phyloP scores from a whole-genome alignment of 2,888 invertebrate species.

The Mesopsocus fuscifrons region DNA sequence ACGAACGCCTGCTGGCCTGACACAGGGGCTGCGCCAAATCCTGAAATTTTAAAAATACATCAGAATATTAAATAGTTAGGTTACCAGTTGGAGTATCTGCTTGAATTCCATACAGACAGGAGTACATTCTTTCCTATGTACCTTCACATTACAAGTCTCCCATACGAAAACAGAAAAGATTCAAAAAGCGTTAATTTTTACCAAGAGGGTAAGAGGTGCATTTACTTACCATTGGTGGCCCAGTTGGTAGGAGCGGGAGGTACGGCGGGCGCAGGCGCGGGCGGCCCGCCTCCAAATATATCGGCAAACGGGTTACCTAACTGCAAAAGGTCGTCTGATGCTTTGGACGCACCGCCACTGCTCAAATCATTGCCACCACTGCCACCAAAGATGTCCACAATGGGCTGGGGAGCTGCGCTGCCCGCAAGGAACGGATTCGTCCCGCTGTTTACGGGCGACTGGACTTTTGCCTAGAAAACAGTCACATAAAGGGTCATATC shows the following conservation, averaged over 20 bases:
- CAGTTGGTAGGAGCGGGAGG: constrained; percentile 29
- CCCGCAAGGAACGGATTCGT: constrained; percentile 77
- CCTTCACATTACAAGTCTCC: too few species aligned
- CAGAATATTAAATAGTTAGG: too few species aligned
- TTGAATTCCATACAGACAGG: too few species aligned
- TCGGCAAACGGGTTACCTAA: constrained; percentile 84
- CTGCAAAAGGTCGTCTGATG: constrained; percentile 76
- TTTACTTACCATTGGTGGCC: constrained; percentile 36
- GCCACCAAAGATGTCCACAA: constrained; percentile 63
- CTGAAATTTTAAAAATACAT: constrained; percentile 10
- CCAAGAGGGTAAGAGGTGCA: too few species aligned
- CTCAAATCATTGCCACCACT: constrained; percentile 19
- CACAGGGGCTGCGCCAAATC: constrained; percentile 14
- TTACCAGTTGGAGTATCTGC: too few species aligned
- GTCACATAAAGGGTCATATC: background rate
- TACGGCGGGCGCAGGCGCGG: constrained; percentile 23
- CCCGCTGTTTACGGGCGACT: constrained; percentile 46
- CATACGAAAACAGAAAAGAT: too few species aligned
- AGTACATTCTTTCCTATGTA: too few species aligned
- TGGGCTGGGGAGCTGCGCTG: constrained; percentile 30
- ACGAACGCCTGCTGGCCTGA: constrained; percentile 25
- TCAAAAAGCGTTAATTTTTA: too few species aligned
- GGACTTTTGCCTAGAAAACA: constrained; percentile 46
- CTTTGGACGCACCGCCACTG: constrained; percentile 29
- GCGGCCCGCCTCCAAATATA: constrained; percentile 39